A percentile compares a stretch with the other conserved stretches of the same genome.
Evolutionary conservation across 2,113 vertebrate species (phyloP).

Genomic region (Nothobranchius furzeri): DNA sequence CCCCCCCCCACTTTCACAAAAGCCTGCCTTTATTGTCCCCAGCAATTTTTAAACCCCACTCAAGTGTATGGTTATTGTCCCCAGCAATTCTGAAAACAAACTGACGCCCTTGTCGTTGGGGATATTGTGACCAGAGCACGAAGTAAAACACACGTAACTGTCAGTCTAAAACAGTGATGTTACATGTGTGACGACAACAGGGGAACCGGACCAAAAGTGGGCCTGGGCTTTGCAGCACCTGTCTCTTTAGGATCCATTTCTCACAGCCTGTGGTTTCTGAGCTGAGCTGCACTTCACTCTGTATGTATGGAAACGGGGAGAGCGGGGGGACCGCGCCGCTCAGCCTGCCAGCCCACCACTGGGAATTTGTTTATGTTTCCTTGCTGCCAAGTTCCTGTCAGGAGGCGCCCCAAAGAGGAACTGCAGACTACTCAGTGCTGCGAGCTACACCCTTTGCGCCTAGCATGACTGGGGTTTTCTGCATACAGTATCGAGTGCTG

Average conservation of each 20-base stretch:
- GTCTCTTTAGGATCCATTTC: constrained; percentile 69
- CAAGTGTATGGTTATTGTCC: too few species aligned
- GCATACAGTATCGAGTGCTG: constrained; percentile 48
- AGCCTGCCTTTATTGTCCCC: too few species aligned
- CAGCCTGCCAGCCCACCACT: constrained; percentile 72
- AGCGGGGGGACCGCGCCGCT: constrained; percentile 43
- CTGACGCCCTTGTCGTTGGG: too few species aligned
- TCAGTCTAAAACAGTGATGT: constrained; percentile 28
- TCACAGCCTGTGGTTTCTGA: constrained; percentile 53
- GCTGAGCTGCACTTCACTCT: constrained; percentile 36
- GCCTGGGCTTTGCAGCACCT: constrained; percentile 39
- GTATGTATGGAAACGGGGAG: constrained; percentile 63
- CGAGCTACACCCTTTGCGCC: constrained; percentile 63
- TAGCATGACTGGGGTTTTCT: constrained; percentile 50
- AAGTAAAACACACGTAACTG: too few species aligned
- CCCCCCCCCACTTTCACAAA: too few species aligned
- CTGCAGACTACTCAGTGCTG: constrained; percentile 71
- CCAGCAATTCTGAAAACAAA: too few species aligned
- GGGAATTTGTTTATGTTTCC: constrained; percentile 81
- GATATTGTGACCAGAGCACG: too few species aligned
- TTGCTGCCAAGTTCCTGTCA: constrained; percentile 82
- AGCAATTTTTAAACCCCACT: too few species aligned
- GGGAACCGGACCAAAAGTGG: constrained; percentile 15
- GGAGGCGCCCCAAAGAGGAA: constrained; percentile 78
- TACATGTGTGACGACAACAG: constrained; percentile 27